phyloP scores from a whole-genome alignment of 2,797 vertebrate species.

The Aselliscus stoliczkanus region DNA sequence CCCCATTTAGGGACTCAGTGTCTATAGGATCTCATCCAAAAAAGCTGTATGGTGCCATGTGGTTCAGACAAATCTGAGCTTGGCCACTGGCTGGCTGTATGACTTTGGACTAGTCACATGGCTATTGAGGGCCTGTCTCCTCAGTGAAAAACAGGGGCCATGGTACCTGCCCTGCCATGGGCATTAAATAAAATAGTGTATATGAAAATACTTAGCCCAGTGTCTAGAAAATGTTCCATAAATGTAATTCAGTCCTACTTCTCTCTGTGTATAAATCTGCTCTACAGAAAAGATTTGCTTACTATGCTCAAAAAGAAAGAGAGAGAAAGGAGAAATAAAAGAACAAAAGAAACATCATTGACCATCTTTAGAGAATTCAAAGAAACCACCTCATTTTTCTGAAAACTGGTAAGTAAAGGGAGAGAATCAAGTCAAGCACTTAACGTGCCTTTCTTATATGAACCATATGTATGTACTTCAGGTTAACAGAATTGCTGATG shows the following conservation, averaged over 20 bases:
- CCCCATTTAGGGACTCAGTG: not conserved
- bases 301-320: not conserved
- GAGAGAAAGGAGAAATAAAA: not conserved
- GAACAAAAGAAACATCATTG: not conserved
- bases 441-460: not conserved
- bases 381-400: not conserved
- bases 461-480: not conserved
- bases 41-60: not conserved
- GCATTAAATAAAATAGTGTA: not conserved
- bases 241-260: not conserved
- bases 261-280: not conserved
- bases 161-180: accelerated
- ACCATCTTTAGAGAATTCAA: not conserved
- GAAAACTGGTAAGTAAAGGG: not conserved
- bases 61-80: not conserved
- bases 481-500: not conserved
- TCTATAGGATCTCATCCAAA: not conserved
- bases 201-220: not conserved
- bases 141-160: not conserved
- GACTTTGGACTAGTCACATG: not conserved
- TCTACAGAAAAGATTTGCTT: not conserved
- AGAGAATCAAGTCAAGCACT: not conserved
- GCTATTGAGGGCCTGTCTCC: not conserved
- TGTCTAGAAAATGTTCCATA: not conserved
- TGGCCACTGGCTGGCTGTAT: not conserved